Evolutionary conservation across 2,888 invertebrate species (phyloP).

Genomic region (Gortyna flavago): DNA sequence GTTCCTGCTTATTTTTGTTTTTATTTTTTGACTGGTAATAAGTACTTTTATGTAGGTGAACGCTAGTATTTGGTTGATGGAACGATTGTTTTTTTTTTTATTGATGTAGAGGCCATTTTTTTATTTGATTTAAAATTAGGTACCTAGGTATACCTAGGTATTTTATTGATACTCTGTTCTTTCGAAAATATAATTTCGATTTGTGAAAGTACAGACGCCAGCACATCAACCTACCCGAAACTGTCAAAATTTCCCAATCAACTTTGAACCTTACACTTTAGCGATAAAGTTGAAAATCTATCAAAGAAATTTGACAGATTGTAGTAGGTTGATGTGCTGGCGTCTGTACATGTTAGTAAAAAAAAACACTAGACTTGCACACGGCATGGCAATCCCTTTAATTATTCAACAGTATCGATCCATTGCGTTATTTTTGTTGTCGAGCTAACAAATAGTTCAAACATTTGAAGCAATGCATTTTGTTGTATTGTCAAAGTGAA

Average conservation of each 20-base stretch:
- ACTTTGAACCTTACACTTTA: too few relatives aligned
- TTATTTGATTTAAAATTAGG: background rate
- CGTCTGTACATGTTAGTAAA: too few relatives aligned
- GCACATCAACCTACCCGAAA: too few relatives aligned
- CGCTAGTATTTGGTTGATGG: conserved; percentile 16
- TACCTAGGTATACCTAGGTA: too few relatives aligned
- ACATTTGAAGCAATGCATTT: background rate
- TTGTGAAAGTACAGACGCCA: too few relatives aligned
- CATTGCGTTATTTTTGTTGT: background rate
- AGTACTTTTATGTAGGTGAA: conserved; percentile 27
- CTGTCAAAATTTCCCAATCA: too few relatives aligned
- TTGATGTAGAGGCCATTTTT: background rate
- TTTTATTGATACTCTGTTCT: background rate
- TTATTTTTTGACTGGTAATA: conserved; percentile 27
- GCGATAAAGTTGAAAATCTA: too few relatives aligned
- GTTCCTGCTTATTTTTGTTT: conserved; percentile 42
- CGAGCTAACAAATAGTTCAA: too few relatives aligned
- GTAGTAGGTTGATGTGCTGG: too few relatives aligned
- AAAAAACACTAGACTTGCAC: too few relatives aligned
- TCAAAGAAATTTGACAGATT: too few relatives aligned
- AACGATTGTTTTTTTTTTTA: background rate
- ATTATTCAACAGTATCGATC: background rate
- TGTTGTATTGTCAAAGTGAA: background rate
- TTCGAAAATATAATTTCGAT: background rate
- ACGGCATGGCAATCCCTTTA: background rate